Percentiles rank a stretch among this genome's conserved stretches.
Conservation (phyloP, 2,888 invertebrate genomes). For the Sympetrum striolatum region DNA sequence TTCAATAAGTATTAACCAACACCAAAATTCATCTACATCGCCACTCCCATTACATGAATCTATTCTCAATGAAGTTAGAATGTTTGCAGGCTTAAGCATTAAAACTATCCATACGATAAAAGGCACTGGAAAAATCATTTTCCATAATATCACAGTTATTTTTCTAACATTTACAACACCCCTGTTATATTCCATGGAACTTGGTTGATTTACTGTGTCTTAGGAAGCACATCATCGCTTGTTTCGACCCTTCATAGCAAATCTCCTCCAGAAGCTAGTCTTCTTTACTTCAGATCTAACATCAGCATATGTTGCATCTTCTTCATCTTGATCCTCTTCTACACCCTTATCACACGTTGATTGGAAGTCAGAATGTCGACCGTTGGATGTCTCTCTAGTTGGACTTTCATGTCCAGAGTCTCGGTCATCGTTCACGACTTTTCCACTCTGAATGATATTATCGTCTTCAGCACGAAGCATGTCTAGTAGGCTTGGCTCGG, state of each 20-base stretch:
- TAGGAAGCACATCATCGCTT: constrained; percentile 64
- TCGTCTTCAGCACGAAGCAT: constrained; percentile 69
- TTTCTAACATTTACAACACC: constrained; percentile 33
- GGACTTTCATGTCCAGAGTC: constrained; percentile 60
- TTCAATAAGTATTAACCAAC: neutral
- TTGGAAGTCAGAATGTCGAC: constrained; percentile 46
- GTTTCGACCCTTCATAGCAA: constrained; percentile 73
- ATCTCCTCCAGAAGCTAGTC: constrained; percentile 63
- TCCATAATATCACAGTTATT: constrained; percentile 40
- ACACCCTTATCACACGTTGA: constrained; percentile 30
- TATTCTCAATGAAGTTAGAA: constrained; percentile 1
- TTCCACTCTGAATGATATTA: constrained; percentile 52
- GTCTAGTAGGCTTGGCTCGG: constrained; percentile 71
- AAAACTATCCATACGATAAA: neutral
- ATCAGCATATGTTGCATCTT: constrained; percentile 27
- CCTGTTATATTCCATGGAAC: neutral
- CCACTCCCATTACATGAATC: constrained; percentile 20
- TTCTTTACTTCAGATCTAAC: constrained; percentile 49
- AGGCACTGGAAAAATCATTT: constrained; percentile 33
- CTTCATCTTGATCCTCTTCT: constrained; percentile 22
- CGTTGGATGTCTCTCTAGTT: constrained; percentile 52
- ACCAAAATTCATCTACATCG: constrained; percentile 32
- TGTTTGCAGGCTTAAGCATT: constrained; percentile 1
- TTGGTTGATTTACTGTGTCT: neutral
- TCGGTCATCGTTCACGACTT: constrained; percentile 55